These are phyloP conservation scores for Chaenocephalus aceratus DNA, from an alignment of 2,113 vertebrate genomes.

Conservation along the genomic window DNA sequence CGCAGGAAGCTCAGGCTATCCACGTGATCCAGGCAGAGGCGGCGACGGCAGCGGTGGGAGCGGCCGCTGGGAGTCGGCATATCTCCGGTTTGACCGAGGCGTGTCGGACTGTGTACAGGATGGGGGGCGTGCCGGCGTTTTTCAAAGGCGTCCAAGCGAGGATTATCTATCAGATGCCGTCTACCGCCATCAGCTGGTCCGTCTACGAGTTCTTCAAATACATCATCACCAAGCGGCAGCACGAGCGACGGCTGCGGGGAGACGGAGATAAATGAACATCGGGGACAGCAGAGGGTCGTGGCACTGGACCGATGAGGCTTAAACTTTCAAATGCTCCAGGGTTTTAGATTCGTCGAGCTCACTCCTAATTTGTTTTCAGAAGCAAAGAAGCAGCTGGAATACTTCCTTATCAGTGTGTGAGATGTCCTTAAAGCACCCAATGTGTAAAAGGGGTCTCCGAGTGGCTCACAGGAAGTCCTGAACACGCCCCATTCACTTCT, in stretches of 20 bases:
- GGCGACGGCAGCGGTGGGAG: not conserved
- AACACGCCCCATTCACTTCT: too few relatives aligned
- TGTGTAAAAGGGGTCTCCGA: not conserved
- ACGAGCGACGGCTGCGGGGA: constrained; percentile 82
- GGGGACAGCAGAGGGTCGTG: too few relatives aligned
- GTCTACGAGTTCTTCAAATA: constrained; percentile 99
- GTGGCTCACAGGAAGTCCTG: not conserved
- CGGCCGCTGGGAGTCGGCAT: constrained; percentile 74
- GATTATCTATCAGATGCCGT: constrained; percentile 98
- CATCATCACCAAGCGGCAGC: constrained; percentile 92
- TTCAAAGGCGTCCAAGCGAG: constrained; percentile 96
- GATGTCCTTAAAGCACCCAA: not conserved
- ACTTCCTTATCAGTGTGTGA: not conserved
- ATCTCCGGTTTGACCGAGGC: constrained; percentile 96
- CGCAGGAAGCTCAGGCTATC: constrained; percentile 93
- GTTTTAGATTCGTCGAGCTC: constrained; percentile 11
- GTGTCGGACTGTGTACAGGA: constrained; percentile 97
- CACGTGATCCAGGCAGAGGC: constrained; percentile 74
- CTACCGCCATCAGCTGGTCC: constrained; percentile 98
- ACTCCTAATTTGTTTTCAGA: constrained; percentile 20
- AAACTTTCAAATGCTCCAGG: not conserved
- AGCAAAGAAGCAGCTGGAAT: not conserved
- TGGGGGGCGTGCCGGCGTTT: constrained; percentile 92
- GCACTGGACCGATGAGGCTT: too few relatives aligned
- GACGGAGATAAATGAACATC: constrained; percentile 55